These are phyloP conservation scores for Allophyes oxyacanthae DNA, from an alignment of 2,888 invertebrate genomes.

Conservation along the genomic window DNA sequence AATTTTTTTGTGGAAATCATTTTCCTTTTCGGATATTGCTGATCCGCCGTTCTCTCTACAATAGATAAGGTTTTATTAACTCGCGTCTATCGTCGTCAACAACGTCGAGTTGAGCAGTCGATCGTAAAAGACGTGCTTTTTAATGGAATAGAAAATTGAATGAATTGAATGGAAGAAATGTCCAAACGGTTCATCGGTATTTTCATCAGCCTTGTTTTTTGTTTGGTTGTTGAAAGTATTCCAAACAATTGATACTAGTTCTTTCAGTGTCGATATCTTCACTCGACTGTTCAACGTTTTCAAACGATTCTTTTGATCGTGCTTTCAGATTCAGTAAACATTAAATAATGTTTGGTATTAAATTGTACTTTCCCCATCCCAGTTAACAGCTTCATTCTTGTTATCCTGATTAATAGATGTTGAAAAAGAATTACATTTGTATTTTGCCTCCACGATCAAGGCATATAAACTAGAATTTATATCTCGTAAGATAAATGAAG, in stretches of 20 bases:
- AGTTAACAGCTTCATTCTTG: not conserved
- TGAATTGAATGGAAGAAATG: conserved; percentile 8
- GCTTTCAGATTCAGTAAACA: not conserved
- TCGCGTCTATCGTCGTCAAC: conserved; percentile 24
- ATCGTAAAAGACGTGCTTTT: conserved; percentile 12
- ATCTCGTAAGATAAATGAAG: too few relatives aligned
- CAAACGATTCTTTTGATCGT: not conserved
- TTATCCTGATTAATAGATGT: too few relatives aligned
- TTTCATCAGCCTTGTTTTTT: conserved; percentile 1
- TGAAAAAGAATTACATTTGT: too few relatives aligned
- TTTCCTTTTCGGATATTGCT: conserved; percentile 38
- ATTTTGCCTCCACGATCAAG: too few relatives aligned
- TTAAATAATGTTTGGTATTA: too few relatives aligned
- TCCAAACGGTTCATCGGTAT: conserved; percentile 14
- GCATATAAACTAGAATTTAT: too few relatives aligned
- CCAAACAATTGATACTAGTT: not conserved
- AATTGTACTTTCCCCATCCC: not conserved
- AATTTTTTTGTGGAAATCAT: conserved; percentile 18
- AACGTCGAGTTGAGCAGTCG: conserved; percentile 18
- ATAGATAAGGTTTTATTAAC: conserved; percentile 38
- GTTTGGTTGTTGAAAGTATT: not conserved
- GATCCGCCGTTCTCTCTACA: conserved; percentile 28
- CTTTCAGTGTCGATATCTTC: not conserved
- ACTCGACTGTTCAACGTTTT: not conserved
- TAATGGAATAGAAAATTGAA: conserved; percentile 16